Evolutionary conservation across 2,113 vertebrate species (phyloP).

Genomic region (Grus americana): DNA sequence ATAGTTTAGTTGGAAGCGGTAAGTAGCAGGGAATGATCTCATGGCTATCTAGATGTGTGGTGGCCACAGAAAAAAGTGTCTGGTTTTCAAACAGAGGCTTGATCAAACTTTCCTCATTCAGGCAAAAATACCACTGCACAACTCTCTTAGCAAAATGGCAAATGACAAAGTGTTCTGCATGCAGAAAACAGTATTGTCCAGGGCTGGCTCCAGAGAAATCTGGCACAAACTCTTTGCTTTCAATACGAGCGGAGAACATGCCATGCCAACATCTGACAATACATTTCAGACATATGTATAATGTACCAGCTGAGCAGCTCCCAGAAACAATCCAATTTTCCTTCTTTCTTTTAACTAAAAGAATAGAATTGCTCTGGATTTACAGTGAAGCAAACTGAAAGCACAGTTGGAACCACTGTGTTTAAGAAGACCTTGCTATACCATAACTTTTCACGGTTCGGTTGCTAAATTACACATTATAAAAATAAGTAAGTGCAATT

Average conservation of each 20-base stretch:
- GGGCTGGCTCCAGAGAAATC: neutral
- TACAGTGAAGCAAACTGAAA: neutral
- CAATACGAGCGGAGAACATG: neutral
- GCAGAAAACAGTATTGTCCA: neutral
- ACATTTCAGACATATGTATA: neutral
- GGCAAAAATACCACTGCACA: neutral
- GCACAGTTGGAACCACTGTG: neutral
- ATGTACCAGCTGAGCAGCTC: neutral
- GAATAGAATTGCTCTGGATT: neutral
- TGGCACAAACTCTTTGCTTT: neutral
- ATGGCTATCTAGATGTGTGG: neutral
- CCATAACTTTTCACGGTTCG: slow-evolving; percentile 54
- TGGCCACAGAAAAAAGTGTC: neutral
- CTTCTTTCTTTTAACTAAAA: neutral
- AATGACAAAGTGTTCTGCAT: neutral
- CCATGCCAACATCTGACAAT: neutral
- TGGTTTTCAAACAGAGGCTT: neutral
- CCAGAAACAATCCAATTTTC: neutral
- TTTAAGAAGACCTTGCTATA: neutral
- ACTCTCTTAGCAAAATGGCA: neutral
- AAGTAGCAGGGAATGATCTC: neutral
- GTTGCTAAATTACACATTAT: slow-evolving; percentile 74
- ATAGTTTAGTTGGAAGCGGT: neutral
- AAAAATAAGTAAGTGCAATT: slow-evolving; percentile 68
- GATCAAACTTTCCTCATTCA: neutral